These are phyloP conservation scores for Cheilosia vernalis DNA, from an alignment of 2,888 invertebrate genomes.

Conservation along the genomic window DNA sequence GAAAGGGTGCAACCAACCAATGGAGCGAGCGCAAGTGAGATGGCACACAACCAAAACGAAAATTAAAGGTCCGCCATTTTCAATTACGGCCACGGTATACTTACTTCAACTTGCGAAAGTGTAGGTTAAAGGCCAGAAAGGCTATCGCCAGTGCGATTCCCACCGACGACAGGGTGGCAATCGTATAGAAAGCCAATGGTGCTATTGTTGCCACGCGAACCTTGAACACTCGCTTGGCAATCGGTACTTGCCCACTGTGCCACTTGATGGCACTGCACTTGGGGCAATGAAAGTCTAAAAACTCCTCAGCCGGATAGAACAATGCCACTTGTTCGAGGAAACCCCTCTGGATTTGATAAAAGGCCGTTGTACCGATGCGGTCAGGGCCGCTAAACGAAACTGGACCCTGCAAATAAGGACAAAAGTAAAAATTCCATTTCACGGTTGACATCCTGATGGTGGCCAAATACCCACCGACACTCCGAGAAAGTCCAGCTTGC, in stretches of 20 bases:
- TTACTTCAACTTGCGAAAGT: constrained; percentile 92
- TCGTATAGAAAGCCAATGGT: constrained; percentile 89
- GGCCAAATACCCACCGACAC: constrained; percentile 89
- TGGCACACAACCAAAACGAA: not conserved
- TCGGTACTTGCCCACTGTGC: constrained; percentile 91
- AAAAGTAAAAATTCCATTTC: constrained; percentile 1
- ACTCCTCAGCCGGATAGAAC: constrained; percentile 86
- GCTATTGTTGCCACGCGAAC: constrained; percentile 91
- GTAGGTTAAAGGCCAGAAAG: constrained; percentile 92
- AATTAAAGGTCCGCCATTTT: constrained; percentile 8
- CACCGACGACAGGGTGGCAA: constrained; percentile 88
- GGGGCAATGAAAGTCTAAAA: constrained; percentile 88
- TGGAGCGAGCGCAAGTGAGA: constrained; percentile 44
- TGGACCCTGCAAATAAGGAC: constrained; percentile 88
- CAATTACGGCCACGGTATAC: constrained; percentile 76
- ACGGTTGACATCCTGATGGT: not conserved
- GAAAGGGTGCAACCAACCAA: constrained; percentile 76
- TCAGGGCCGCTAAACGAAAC: constrained; percentile 95
- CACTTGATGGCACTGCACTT: constrained; percentile 88
- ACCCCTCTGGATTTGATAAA: constrained; percentile 94
- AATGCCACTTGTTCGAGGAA: constrained; percentile 89
- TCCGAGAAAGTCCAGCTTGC: constrained; percentile 90
- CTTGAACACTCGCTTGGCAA: constrained; percentile 90
- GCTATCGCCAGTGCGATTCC: constrained; percentile 90
- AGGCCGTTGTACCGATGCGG: constrained; percentile 92